Evolutionary conservation across 2,113 vertebrate genomes (phyloP), one percentile per base, ranked within the genome.

Genomic region (Embiotoca jacksoni): DNA sequence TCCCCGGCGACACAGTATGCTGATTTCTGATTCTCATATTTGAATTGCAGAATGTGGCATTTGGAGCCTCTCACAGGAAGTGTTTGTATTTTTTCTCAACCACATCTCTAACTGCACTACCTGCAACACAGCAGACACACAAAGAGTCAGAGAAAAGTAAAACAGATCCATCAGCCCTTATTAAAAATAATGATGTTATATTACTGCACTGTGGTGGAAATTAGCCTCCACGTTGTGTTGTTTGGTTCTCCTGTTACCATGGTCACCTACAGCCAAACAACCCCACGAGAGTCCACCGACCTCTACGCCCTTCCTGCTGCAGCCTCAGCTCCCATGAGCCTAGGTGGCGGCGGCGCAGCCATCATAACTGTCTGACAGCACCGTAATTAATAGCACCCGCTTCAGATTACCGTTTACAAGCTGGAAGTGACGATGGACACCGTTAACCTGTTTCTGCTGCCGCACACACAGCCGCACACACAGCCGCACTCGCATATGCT

Each of bases 11-110:
- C 7, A 49, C 39, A 0, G 8, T 39, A 11, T 23, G 56, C 5
- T 39, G 47, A 68, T 39, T 50, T 63, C 50, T n/a, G 9, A 74
- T 69, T 57, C 56, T 80, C 70, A 80, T 68, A 30, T 74, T 81
- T 64, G 59, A 78, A 69, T 74, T 78, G 54, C 70, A 53, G 57
- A 65, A 65, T 39, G 62, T 60, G 74, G 50, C 82, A 52, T 78
- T 70, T 81, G n/a, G 65, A 70, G 16, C 56, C 35, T 60, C 60
- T 54, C 13, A 37, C 72, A 61, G 33, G 35, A 23, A 9, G 39
- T 9, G 13, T 77, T 47, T 54, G 37, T 35, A 35, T 58, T 44
- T 23, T 23, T 23, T 23, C 23, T 23, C 23, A 23, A 23, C 23
- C 23, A 23, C 23, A 23, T 23, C 23, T 23, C 23, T 23, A 23